Percentiles rank a stretch among this genome's conserved stretches.
phyloP scores from a whole-genome alignment of 1,140 invertebrate genomes.

The Cotesia glomerata region DNA sequence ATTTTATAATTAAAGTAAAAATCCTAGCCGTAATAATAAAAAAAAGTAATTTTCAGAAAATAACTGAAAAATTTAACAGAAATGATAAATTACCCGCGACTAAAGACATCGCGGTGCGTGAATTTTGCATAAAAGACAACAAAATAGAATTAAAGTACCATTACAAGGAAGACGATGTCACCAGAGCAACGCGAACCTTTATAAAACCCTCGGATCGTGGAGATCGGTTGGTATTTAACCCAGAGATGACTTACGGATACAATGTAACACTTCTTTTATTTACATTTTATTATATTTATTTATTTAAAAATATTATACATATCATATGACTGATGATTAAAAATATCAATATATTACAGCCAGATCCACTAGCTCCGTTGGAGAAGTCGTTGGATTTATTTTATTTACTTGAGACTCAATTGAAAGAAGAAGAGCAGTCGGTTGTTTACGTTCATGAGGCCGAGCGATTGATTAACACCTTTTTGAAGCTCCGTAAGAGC shows the following conservation, averaged over 20 bases:
- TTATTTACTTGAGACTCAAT: constrained; percentile 60
- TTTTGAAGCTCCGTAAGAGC: constrained; percentile 56
- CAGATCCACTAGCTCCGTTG: constrained; percentile 68
- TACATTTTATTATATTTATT: background rate
- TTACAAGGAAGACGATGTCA: constrained; percentile 71
- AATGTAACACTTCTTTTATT: constrained; percentile 54
- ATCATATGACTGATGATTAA: constrained; percentile 1
- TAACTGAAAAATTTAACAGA: constrained; percentile 70
- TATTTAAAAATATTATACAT: constrained; percentile 4
- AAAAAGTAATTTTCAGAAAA: constrained; percentile 54
- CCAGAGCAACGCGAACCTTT: constrained; percentile 70
- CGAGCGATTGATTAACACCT: constrained; percentile 59
- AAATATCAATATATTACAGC: constrained; percentile 47
- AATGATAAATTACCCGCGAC: constrained; percentile 63
- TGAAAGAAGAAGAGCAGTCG: constrained; percentile 62
- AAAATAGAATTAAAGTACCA: constrained; percentile 74
- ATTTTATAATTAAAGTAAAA: background rate
- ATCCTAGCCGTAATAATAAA: background rate
- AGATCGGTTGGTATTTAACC: constrained; percentile 67
- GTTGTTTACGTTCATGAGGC: constrained; percentile 58
- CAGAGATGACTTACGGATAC: constrained; percentile 70
- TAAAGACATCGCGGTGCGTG: constrained; percentile 71
- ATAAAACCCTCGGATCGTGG: constrained; percentile 72
- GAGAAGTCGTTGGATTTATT: constrained; percentile 71
- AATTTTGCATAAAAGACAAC: constrained; percentile 68